A percentile compares a stretch with the other conserved stretches of the same genome.
These are phyloP conservation scores for Montipora foliosa DNA, from an alignment of 64 coral and sea anemone species.

Conservation along the genomic window DNA sequence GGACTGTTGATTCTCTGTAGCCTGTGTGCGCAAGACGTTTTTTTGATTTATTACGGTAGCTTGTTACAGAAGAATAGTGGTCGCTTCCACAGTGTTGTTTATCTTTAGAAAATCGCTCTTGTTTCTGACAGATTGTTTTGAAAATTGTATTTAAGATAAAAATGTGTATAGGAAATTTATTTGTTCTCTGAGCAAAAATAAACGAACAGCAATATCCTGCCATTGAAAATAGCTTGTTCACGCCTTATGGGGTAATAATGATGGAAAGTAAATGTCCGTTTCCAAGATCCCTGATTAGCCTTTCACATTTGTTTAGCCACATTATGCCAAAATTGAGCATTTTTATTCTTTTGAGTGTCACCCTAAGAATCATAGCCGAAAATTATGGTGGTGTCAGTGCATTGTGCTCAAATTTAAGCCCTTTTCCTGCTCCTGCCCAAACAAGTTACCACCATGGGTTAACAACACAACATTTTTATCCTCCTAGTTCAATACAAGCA, in stretches of 20 bases:
- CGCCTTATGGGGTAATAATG: background rate
- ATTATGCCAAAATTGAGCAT: too few species aligned
- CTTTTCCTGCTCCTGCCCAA: too few species aligned
- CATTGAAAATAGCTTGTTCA: background rate
- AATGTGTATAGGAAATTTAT: background rate
- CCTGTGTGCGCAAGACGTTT: background rate
- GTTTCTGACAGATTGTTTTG: background rate
- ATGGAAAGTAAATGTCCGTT: background rate
- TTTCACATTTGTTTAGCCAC: too few species aligned
- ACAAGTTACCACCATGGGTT: too few species aligned
- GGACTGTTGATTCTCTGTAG: background rate
- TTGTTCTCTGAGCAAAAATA: background rate
- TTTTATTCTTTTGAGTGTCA: too few species aligned
- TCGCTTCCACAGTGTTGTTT: background rate
- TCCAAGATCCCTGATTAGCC: too few species aligned
- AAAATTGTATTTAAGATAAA: background rate
- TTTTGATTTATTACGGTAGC: background rate
- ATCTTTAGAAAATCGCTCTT: background rate
- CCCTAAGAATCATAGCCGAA: too few species aligned
- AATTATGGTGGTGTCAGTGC: too few species aligned
- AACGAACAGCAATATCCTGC: background rate
- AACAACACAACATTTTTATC: too few species aligned
- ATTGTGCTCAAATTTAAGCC: too few species aligned
- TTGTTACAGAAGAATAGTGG: background rate
- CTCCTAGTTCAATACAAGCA: too few species aligned